Evolutionary conservation across 1,140 invertebrate genomes (phyloP).

Genomic region (Drosophila burlai): DNA sequence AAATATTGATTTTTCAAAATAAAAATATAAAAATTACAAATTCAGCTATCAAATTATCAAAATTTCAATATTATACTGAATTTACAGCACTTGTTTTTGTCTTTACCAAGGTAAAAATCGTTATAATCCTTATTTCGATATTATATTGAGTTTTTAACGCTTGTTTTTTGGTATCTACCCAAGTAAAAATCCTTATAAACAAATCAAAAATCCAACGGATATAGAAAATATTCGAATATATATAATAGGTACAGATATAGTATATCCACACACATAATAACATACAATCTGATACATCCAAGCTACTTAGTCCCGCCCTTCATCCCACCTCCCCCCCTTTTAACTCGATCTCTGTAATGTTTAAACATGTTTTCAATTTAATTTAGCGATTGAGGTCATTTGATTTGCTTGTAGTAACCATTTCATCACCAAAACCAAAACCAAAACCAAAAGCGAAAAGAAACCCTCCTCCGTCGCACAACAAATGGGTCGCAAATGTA

Average conservation of each 20-base stretch:
- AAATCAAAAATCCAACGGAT: not conserved
- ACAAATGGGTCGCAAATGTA: slow-evolving; percentile 18
- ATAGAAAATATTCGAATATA: not conserved
- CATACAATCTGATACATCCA: not conserved
- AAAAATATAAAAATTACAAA: not conserved
- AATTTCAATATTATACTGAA: not conserved
- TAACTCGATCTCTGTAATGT: slow-evolving; percentile 22
- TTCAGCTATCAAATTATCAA: not conserved
- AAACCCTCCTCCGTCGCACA: slow-evolving; percentile 18
- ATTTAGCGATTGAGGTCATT: slow-evolving; percentile 78
- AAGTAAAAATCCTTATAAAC: not conserved
- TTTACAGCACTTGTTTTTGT: too few species aligned
- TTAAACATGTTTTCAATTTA: slow-evolving; percentile 69
- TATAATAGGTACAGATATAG: too few species aligned
- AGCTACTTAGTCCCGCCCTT: slow-evolving; percentile 5
- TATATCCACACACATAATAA: not conserved
- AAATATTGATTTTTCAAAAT: not conserved
- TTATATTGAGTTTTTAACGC: too few species aligned
- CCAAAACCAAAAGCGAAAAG: not conserved
- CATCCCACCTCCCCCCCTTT: not conserved
- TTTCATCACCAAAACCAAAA: slow-evolving; percentile 41
- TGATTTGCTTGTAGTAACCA: slow-evolving; percentile 65
- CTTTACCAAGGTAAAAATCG: not conserved
- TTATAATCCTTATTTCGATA: too few species aligned
- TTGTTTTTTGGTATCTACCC: too few species aligned